Percentiles rank a stretch among this genome's conserved stretches.
phyloP scores from a whole-genome alignment of 2,797 vertebrate species.

The Rhabdomys pumilio region DNA sequence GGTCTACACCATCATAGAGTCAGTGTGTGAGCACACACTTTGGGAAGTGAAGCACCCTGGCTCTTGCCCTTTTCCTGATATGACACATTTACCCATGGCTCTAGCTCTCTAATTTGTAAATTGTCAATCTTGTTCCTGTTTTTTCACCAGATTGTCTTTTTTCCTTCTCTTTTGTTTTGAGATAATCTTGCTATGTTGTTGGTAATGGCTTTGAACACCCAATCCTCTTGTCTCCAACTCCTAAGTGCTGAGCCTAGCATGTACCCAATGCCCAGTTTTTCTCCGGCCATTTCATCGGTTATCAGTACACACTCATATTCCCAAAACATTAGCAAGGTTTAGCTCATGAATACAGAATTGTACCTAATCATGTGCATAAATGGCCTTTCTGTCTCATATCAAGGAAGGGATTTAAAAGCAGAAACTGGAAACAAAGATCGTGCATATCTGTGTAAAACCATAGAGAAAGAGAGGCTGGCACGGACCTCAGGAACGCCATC shows the following conservation, averaged over 20 bases:
- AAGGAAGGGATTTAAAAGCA: conserved; percentile 35
- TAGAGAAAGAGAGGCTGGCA: conserved; percentile 11
- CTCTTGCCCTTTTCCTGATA: not conserved
- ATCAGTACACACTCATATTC: not conserved
- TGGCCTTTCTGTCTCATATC: not conserved
- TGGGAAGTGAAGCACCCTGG: not conserved
- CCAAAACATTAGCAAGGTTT: not conserved
- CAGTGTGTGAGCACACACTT: not conserved
- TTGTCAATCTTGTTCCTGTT: not conserved
- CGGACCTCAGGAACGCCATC: not conserved
- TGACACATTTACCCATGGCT: not conserved
- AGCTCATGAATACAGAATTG: not conserved
- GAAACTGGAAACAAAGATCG: not conserved
- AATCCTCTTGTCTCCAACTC: not conserved
- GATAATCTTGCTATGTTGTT: not conserved
- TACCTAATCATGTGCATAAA: not conserved
- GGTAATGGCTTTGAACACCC: not conserved
- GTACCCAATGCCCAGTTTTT: not conserved
- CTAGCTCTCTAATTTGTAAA: conserved; percentile 33
- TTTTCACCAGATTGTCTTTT: not conserved
- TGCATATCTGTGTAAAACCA: conserved; percentile 11
- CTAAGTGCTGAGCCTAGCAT: not conserved
- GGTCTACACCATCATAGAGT: not conserved
- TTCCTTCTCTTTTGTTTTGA: not conserved
- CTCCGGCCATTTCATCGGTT: not conserved